These are phyloP conservation scores for Metridium senile DNA, from an alignment of 92 coral and sea anemone genomes.

Conservation along the genomic window DNA sequence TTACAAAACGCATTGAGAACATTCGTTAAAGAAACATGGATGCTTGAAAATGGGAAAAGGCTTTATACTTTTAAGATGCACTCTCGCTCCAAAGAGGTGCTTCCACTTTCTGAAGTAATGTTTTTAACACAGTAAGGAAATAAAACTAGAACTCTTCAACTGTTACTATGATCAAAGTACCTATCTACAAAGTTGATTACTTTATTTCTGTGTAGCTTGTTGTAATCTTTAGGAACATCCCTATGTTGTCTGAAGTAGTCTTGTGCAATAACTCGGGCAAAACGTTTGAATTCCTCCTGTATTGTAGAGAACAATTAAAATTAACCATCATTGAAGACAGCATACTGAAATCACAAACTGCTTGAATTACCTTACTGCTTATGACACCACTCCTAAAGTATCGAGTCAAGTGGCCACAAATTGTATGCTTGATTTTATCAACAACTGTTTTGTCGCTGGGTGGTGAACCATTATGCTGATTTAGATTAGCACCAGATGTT, in stretches of 20 bases:
- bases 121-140: not conserved
- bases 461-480: constrained; percentile 10
- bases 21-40: too few relatives aligned
- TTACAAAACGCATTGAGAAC: too few relatives aligned
- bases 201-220: constrained; percentile 15
- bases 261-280: constrained; percentile 56
- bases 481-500: constrained; percentile 1
- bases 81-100: too few relatives aligned
- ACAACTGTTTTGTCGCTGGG: constrained; percentile 23
- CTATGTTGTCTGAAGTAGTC: constrained; percentile 39
- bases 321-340: not conserved
- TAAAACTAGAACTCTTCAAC: not conserved
- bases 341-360: not conserved
- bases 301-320: not conserved
- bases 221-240: constrained; percentile 5
- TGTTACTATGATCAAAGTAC: not conserved
- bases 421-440: constrained; percentile 57
- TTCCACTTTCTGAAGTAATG: too few relatives aligned
- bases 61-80: too few relatives aligned
- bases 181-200: constrained; percentile 21
- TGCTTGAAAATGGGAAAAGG: too few relatives aligned
- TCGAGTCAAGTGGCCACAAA: constrained; percentile 54
- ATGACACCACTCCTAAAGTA: constrained; percentile 40
- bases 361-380: constrained; percentile 38
- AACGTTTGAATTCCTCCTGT: constrained; percentile 64